Percentiles rank a stretch among this genome's conserved stretches.
Conservation (phyloP, 1,140 invertebrate species). For the Thaumetopoea pityocampa region DNA sequence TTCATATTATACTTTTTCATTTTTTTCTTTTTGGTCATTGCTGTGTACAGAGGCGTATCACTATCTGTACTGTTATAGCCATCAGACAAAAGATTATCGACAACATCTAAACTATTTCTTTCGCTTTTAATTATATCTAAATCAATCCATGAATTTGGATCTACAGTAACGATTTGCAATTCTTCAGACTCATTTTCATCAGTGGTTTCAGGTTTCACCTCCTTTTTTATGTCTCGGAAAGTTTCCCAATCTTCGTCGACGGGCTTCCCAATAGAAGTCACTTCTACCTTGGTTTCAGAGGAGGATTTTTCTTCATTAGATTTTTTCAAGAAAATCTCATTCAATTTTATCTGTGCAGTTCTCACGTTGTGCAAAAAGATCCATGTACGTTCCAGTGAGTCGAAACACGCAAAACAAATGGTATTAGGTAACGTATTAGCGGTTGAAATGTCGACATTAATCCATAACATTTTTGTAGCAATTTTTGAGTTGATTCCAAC, state of each 20-base stretch:
- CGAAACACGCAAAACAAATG: slow-evolving; percentile 66
- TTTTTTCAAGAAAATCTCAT: slow-evolving; percentile 37
- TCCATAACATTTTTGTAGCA: slow-evolving; percentile 55
- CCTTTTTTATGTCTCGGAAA: slow-evolving; percentile 41
- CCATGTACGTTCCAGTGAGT: slow-evolving; percentile 59
- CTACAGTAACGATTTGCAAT: slow-evolving; percentile 18
- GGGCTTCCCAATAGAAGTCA: slow-evolving; percentile 37
- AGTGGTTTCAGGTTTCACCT: slow-evolving; percentile 43
- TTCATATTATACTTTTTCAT: slow-evolving; percentile 17
- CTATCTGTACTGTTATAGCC: slow-evolving; percentile 41
- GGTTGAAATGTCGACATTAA: slow-evolving; percentile 56
- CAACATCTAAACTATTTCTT: slow-evolving; percentile 26
- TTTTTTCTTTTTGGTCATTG: slow-evolving; percentile 34
- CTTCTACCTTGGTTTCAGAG: slow-evolving; percentile 8
- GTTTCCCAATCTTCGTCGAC: slow-evolving; percentile 50
- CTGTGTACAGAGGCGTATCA: slow-evolving; percentile 38
- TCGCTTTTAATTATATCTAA: slow-evolving; percentile 39
- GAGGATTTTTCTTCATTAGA: slow-evolving; percentile 8
- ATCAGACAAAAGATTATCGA: slow-evolving; percentile 28
- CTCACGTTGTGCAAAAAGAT: slow-evolving; percentile 52
- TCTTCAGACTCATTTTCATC: slow-evolving; percentile 3
- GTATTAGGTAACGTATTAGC: slow-evolving; percentile 44
- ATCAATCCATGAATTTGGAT: slow-evolving; percentile 24
- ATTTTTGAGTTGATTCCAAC: slow-evolving; percentile 55
- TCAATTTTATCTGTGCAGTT: slow-evolving; percentile 49